A percentile compares a stretch with the other conserved stretches of the same genome.
Conservation (phyloP, 2,797 vertebrate species). For the Liparis tanakae region DNA sequence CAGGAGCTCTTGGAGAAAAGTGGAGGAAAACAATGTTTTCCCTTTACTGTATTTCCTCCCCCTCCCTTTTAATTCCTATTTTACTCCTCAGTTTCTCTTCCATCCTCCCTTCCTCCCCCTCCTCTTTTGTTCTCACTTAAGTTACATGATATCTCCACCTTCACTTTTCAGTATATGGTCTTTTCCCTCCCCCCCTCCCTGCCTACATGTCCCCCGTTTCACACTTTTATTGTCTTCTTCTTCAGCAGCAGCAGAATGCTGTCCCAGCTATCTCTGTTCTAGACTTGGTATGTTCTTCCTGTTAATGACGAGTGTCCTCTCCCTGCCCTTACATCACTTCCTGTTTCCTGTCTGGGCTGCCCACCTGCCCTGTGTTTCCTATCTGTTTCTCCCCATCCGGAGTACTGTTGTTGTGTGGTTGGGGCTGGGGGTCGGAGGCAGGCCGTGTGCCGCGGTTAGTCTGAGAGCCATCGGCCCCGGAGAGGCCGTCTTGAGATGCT, state of each 20-base stretch:
- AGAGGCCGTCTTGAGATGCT: conserved; percentile 59
- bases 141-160: conserved; percentile 54
- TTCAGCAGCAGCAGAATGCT: conserved; percentile 98
- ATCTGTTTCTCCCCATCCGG: conserved; percentile 63
- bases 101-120: conserved; percentile 33
- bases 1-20: background rate
- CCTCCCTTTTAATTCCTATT: conserved; percentile 46
- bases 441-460: conserved; percentile 36
- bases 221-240: conserved; percentile 68
- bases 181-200: conserved; percentile 44
- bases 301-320: conserved; percentile 79
- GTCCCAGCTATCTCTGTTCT: conserved; percentile 99
- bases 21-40: conserved; percentile 59
- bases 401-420: conserved; percentile 46
- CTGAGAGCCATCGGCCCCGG: conserved; percentile 38
- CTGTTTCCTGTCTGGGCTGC: conserved; percentile 78
- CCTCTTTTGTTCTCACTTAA: conserved; percentile 27
- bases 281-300: conserved; percentile 99
- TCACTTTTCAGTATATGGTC: conserved; percentile 52
- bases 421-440: conserved; percentile 26
- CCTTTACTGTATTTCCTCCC: conserved; percentile 67
- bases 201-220: conserved; percentile 66
- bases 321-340: conserved; percentile 72
- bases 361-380: conserved; percentile 76
- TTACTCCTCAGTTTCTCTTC: conserved; percentile 34